Evolutionary conservation across 2,797 vertebrate species (phyloP), one percentile per base, ranked within the genome.

Genomic region (Synanceia verrucosa): DNA sequence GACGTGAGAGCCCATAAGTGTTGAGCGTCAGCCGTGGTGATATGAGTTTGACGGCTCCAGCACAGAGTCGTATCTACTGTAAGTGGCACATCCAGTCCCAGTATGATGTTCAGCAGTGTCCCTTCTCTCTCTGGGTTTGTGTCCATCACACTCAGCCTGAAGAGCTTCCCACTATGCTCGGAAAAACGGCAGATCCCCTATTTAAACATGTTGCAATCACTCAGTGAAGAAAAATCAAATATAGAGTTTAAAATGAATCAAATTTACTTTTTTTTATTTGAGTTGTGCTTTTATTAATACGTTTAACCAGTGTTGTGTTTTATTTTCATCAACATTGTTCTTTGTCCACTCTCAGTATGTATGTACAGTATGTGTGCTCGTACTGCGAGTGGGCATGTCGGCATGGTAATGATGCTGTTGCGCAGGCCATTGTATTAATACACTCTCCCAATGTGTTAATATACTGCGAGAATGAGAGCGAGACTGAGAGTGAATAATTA

Each of bases 401-500:
- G 81, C 70, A 33, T 76, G 75, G 43, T 88, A 82, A 84, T 78
- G 74, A 80, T 76, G 79, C 83, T 72, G 64, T 78, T 76, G 57
- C n/a, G 2, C 18, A 34, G 53, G 67, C 76, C 69, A 75, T 78
- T 81, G 85, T 88, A 76, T 79, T 90, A 81, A 87, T 78, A 79
- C 70, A 64, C 70, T 81, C 76, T 65, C 72, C 55, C 68, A 31
- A 41, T 72, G 80, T 83, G 82, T 87, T 90, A 87, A 85, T 85
- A 85, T 55, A 76, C 81, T 78, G 83, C 50, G 29, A 85, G 78
- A 85, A 73, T 33, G 59, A 62, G 70, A 80, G 57, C 24, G 37
- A 48, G 74, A 78, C 73, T 26, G 79, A 73, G 82, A 84, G 80
- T 6, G 85, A 92, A 89, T 91, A 91, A 92, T 90, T 91, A 91